These are phyloP conservation scores for Trachemys scripta DNA, from an alignment of 2,113 vertebrate species.

Conservation along the genomic window DNA sequence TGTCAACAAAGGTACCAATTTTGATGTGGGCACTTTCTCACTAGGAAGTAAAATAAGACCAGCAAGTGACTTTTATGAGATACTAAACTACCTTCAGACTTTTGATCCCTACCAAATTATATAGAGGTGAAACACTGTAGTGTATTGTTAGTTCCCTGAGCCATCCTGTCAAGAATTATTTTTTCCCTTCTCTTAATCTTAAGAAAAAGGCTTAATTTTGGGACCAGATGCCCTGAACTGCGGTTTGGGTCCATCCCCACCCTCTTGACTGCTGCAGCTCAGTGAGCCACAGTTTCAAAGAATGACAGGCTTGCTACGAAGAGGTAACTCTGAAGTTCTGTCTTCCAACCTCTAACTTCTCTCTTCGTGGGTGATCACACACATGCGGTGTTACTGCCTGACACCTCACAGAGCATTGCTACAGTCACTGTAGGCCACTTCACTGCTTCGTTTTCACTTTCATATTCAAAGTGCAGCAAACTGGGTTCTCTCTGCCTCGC, in stretches of 20 bases:
- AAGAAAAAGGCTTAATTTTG: background rate
- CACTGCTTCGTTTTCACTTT: constrained; percentile 65
- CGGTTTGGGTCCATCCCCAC: background rate
- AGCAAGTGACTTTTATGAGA: background rate
- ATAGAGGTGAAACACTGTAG: background rate
- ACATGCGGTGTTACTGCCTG: constrained; percentile 10
- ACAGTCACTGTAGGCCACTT: constrained; percentile 63
- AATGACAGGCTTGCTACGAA: constrained; percentile 21
- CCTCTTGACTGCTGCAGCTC: background rate
- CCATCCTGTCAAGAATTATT: background rate
- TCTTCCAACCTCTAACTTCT: constrained; percentile 44
- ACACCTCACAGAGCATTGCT: background rate
- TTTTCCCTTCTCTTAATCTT: background rate
- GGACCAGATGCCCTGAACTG: background rate
- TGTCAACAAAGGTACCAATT: background rate
- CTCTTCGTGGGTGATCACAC: constrained; percentile 67
- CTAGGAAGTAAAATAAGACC: background rate
- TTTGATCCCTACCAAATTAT: background rate
- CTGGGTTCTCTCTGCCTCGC: constrained; percentile 48
- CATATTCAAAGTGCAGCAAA: constrained; percentile 36
- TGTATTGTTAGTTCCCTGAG: background rate
- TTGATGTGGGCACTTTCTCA: background rate
- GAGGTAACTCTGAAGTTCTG: constrained; percentile 41
- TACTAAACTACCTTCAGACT: background rate
- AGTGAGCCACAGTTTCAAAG: background rate